A percentile compares a stretch with the other conserved stretches of the same genome.
Conservation (phyloP, 2,888 invertebrate species). For the Hirtodrosophila confusa region DNA sequence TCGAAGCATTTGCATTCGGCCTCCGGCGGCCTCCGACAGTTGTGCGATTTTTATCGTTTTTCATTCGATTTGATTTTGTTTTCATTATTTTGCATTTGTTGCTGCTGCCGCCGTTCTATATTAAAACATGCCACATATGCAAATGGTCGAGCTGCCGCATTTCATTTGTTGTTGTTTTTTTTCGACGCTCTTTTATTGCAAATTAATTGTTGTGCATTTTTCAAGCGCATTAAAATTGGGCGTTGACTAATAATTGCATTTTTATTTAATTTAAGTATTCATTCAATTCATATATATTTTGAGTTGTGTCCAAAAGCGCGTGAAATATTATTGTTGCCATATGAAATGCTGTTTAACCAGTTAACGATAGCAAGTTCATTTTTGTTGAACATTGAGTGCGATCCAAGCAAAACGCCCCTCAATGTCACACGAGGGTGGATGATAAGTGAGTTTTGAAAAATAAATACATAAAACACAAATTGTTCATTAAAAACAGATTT, state of each 20-base stretch:
- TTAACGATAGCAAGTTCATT: neutral
- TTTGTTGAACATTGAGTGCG: neutral
- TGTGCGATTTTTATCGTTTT: constrained; percentile 64
- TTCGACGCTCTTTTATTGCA: constrained; percentile 39
- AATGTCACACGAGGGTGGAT: too few relatives aligned
- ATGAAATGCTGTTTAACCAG: constrained; percentile 2
- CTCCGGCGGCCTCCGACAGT: constrained; percentile 60
- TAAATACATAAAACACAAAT: too few relatives aligned
- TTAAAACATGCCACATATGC: constrained; percentile 49
- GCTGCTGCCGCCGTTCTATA: constrained; percentile 15
- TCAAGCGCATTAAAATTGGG: constrained; percentile 63
- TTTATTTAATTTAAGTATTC: constrained; percentile 50
- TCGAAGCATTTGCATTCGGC: constrained; percentile 57
- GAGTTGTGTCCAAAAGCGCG: constrained; percentile 26
- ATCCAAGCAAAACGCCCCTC: neutral
- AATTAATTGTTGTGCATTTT: constrained; percentile 72
- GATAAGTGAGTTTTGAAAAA: too few relatives aligned
- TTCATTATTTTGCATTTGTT: constrained; percentile 35
- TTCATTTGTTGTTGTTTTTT: constrained; percentile 9
- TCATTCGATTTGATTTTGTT: constrained; percentile 47
- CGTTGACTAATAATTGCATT: constrained; percentile 64
- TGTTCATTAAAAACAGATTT: too few relatives aligned
- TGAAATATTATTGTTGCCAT: constrained; percentile 8
- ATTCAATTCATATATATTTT: constrained; percentile 26
- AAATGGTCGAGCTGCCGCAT: constrained; percentile 35